Evolutionary conservation across 2,113 vertebrate genomes (phyloP).

Genomic region (Xiphophorus couchianus): DNA sequence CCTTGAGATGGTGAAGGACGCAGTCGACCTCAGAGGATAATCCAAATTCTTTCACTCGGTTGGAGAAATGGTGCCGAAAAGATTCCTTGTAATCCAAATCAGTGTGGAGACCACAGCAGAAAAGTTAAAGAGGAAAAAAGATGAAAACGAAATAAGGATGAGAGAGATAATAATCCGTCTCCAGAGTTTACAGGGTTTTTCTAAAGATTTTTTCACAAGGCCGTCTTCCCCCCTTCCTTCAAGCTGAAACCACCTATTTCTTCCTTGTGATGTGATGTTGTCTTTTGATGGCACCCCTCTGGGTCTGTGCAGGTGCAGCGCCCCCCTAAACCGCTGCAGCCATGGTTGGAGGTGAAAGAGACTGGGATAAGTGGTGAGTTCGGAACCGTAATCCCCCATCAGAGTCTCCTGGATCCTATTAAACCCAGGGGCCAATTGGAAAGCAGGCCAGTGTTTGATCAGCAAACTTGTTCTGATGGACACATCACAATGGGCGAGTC

Average conservation of each 20-base stretch:
- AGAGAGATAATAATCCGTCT: constrained; percentile 55
- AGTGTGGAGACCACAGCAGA: neutral
- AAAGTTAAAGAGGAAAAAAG: neutral
- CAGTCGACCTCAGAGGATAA: constrained; percentile 51
- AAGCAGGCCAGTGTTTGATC: constrained; percentile 82
- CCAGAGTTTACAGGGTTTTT: constrained; percentile 14
- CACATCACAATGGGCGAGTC: constrained; percentile 47
- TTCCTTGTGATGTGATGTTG: constrained; percentile 39
- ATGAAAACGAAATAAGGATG: constrained; percentile 4
- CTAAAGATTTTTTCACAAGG: neutral
- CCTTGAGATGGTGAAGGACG: constrained; percentile 59
- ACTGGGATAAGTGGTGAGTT: constrained; percentile 71
- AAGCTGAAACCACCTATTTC: constrained; percentile 32
- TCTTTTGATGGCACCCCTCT: constrained; percentile 52
- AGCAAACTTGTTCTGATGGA: constrained; percentile 77
- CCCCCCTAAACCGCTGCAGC: constrained; percentile 74
- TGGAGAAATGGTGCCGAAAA: constrained; percentile 38
- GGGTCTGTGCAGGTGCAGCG: constrained; percentile 36
- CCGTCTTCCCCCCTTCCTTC: constrained; percentile 18
- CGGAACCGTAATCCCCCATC: constrained; percentile 74
- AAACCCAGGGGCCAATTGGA: constrained; percentile 78
- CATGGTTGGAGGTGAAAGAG: constrained; percentile 74
- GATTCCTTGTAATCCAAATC: constrained; percentile 33
- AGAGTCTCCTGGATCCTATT: constrained; percentile 81
- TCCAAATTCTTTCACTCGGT: constrained; percentile 54